Base-by-base conservation (phyloP, 2,888 invertebrate genomes). In the Hermaeophaga mercurialis region DNA sequence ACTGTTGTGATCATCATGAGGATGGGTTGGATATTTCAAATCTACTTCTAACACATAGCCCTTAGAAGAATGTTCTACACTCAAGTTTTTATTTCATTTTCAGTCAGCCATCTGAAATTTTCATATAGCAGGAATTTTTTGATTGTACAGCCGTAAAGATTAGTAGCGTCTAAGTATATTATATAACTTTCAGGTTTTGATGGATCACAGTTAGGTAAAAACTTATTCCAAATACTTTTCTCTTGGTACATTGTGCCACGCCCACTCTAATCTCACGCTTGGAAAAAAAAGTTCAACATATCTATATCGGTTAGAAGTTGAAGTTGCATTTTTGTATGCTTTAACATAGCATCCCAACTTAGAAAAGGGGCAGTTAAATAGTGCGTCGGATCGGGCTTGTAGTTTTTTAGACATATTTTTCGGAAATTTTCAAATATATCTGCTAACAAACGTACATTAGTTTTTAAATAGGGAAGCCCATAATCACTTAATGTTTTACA, bases 381-480 rank as follows among this genome's bases (percentile, higher is more conserved):
- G 11, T 7, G 9, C 11, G 26, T 12, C 66, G 12, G 22, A n/a
- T 54, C 38, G 8, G 48, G 12, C 9, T 11, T 18, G n/a, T 73
- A 73, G 3, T 59, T 59, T 4, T 50, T 7, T 7, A 66, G 17
- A 38, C 68, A 68, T 2, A 59, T 59, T 7, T 56, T 18, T 6
- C 70, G 43, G 49, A 73, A 72, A 56, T 73, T 68, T 58, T 73
- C 71, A 47, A 71, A 72, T 8, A 33, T n/a, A 71, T 59, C 43
- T n/a, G 43, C 41, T 11, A 52, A 18, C 18, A 52, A 9, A n/a
- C 28, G n/a, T 8, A 49, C 28, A 45, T 72, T 71, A 3, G 65
- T 49, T 22, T 38, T 38, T n/a, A 49, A 31, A 8, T 52, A 43
- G 11, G 33, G 17, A 33, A 60, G 38, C 67, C 44, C 64, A 53